phyloP scores from a whole-genome alignment of 2,113 vertebrate species.

The Pituophis catenifer region DNA sequence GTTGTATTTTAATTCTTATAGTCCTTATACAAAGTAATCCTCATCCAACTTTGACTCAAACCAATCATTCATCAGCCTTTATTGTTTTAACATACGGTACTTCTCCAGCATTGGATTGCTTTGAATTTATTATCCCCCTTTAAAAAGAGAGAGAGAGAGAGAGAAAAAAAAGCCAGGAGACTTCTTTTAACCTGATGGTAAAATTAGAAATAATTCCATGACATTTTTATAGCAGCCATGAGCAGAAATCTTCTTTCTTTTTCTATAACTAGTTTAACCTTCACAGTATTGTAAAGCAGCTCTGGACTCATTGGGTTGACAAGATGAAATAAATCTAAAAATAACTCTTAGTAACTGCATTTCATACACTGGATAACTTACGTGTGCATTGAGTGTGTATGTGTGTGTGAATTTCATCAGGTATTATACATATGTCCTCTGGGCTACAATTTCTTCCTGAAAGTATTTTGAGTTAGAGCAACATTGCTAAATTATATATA shows the following conservation, averaged over 20 bases:
- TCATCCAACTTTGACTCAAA: background rate
- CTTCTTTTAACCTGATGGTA: background rate
- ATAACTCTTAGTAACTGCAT: slow-evolving; percentile 1
- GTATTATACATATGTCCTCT: background rate
- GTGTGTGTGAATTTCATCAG: too few relatives aligned
- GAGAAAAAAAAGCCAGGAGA: background rate
- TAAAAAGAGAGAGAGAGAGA: background rate
- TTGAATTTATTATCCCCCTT: background rate
- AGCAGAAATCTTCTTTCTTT: background rate
- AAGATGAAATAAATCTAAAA: slow-evolving; percentile 26
- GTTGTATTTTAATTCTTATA: background rate
- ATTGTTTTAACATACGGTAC: background rate
- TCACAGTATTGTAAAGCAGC: slow-evolving; percentile 15
- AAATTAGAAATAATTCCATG: slow-evolving; percentile 32
- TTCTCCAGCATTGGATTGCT: background rate
- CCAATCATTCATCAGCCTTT: background rate
- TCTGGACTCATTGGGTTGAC: background rate
- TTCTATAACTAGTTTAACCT: slow-evolving; percentile 24
- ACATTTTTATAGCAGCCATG: slow-evolving; percentile 11
- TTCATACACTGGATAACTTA: background rate
- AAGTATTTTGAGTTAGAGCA: background rate
- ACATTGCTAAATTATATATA: background rate
- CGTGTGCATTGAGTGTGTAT: background rate
- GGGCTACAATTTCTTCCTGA: background rate
- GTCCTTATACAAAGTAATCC: background rate